Base-by-base conservation (phyloP, 2,888 invertebrate species). In the Fabriciana adippe region DNA sequence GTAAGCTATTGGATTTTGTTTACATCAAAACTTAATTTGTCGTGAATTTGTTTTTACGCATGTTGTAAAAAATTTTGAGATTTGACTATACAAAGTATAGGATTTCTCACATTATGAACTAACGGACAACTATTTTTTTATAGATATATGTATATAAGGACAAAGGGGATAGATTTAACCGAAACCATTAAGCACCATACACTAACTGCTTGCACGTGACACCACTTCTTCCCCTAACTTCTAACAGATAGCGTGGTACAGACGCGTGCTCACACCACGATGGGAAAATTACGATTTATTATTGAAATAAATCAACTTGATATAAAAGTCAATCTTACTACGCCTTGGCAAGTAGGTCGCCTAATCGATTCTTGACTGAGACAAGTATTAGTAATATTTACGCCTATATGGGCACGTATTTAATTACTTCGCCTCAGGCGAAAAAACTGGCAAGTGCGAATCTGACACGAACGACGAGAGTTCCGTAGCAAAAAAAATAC, bases 131-230 rank as follows among this genome's bases (percentile, higher is more conserved):
- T 68, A 72, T 21, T 18, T 54, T n/a, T 21, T 18, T 54, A 26
- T 54, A 14, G 14, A 26, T 16, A 26, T 54, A 21, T n/a, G 8
- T 18, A 35, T 15, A 21, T n/a, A 41, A 51, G n/a, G 26, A 66
- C 55, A 64, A 68, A 68, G 50, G 60, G 47, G 55, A 55, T 61
- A 51, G 55, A 68, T 60, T 71, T 61, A 68, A 61, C 55, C 51
- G 69, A 62, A 64, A 65, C 70, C 70, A 70, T 70, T 67, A 70
- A 70, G 64, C 62, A 59, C 57, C 65, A 55, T 41, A 41, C 64
- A 72, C 67, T 88, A 88, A 88, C 85, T 81, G 83, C 80, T 72
- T 78, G 84, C 90, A 90, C 90, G 90, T 89, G 90, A 83, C 89
- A 76, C 80, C 82, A 81, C 87, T 89, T 84, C 81, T 76, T 73